Conservation (phyloP, 2,797 vertebrate species). For the Ptychobarbus kaznakovi region DNA sequence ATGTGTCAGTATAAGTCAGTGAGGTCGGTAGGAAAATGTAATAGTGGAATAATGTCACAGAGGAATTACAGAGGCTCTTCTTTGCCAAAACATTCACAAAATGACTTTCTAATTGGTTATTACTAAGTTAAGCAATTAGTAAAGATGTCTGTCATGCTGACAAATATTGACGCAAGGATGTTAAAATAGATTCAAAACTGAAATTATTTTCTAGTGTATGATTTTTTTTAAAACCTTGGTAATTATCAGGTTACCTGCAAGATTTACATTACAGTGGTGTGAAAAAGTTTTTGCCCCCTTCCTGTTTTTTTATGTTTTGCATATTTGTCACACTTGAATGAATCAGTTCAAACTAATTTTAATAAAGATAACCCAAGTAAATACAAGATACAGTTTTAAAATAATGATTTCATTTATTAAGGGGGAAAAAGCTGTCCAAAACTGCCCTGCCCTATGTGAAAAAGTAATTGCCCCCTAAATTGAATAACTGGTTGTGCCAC, state of each 20-base stretch:
- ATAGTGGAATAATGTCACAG: background rate
- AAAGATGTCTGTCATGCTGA: background rate
- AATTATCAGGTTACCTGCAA: background rate
- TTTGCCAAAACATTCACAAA: background rate
- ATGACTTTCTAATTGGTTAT: background rate
- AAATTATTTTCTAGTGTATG: background rate
- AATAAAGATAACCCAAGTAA: no score
- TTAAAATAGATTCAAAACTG: background rate
- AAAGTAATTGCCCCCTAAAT: no score
- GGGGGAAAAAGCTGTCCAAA: no score
- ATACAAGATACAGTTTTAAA: no score
- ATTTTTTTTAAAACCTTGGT: background rate
- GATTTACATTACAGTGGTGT: background rate
- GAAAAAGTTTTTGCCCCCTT: no score
- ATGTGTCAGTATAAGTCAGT: background rate
- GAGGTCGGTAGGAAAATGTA: background rate
- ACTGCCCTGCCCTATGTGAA: no score
- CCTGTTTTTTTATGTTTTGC: no score
- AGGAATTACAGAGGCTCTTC: background rate
- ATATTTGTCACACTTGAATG: no score
- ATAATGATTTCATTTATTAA: no score
- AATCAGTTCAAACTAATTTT: no score
- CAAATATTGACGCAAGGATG: background rate
- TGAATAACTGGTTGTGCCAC: no score
- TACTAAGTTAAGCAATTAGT: constrained; percentile 13